A percentile compares a stretch with the other conserved stretches of the same genome.
These are phyloP conservation scores for Lasioglossum villosulum DNA, from an alignment of 2,888 invertebrate species.

Conservation along the genomic window DNA sequence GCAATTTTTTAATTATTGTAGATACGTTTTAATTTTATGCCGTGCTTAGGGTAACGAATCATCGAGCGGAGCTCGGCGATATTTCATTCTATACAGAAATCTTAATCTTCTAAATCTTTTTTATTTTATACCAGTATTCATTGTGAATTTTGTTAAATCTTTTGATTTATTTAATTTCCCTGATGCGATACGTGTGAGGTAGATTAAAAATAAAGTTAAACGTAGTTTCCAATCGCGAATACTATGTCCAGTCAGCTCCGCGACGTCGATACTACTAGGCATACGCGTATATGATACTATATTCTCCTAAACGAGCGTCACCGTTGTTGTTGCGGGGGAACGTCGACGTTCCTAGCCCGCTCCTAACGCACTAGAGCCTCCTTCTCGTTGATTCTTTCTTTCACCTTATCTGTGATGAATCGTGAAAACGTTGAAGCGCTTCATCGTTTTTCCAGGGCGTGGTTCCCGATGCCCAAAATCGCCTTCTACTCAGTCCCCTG, in stretches of 20 bases:
- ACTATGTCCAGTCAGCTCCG: constrained; percentile 29
- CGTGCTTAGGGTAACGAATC: constrained; percentile 43
- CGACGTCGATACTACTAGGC: constrained; percentile 25
- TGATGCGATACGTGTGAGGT: neutral
- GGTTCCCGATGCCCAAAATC: constrained; percentile 15
- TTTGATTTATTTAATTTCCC: too few relatives aligned
- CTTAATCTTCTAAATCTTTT: neutral
- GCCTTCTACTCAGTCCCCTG: constrained; percentile 23
- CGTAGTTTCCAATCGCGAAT: constrained; percentile 21
- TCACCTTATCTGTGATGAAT: constrained; percentile 65
- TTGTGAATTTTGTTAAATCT: too few relatives aligned
- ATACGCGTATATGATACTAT: constrained; percentile 36
- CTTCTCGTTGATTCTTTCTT: constrained; percentile 32
- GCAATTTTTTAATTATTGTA: constrained; percentile 58
- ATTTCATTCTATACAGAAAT: constrained; percentile 23
- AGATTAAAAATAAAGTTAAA: neutral
- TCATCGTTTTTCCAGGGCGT: constrained; percentile 29
- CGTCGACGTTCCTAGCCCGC: constrained; percentile 2
- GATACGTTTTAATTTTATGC: constrained; percentile 58
- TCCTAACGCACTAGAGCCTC: constrained; percentile 7
- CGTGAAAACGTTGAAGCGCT: constrained; percentile 37
- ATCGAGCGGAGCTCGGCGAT: constrained; percentile 16
- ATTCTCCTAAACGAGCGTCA: constrained; percentile 7
- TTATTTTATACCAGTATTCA: neutral
- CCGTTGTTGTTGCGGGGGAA: constrained; percentile 15